Conservation (phyloP, 1,140 invertebrate species). For the Gerris buenoi region DNA sequence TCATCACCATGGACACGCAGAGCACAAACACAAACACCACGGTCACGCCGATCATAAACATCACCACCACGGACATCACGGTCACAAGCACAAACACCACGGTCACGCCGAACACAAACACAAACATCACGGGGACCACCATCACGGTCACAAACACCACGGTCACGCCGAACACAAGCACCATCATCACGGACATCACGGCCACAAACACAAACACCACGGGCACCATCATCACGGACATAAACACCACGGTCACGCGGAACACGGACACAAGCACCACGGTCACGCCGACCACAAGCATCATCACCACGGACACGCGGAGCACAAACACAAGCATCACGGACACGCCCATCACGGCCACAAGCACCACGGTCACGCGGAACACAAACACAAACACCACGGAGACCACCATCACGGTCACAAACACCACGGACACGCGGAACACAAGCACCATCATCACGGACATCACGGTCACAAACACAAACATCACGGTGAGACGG, state of each 20-base stretch:
- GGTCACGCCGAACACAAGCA: neutral
- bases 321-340: neutral
- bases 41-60: neutral
- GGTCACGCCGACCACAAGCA: neutral
- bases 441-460: neutral
- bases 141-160: neutral
- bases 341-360: neutral
- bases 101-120: neutral
- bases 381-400: neutral
- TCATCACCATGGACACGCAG: neutral
- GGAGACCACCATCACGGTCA: neutral
- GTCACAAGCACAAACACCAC: neutral
- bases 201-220: neutral
- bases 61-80: neutral
- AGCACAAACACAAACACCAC: neutral
- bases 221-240: neutral
- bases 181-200: neutral
- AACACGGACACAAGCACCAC: neutral
- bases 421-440: neutral
- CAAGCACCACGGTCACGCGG: neutral
- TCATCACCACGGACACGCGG: neutral
- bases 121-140: neutral
- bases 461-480: neutral
- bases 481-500: neutral
- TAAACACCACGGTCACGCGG: neutral